Evolutionary conservation across 2,113 vertebrate genomes (phyloP), one percentile per base, ranked within the genome.

Genomic region (Peucedramus taeniatus): DNA sequence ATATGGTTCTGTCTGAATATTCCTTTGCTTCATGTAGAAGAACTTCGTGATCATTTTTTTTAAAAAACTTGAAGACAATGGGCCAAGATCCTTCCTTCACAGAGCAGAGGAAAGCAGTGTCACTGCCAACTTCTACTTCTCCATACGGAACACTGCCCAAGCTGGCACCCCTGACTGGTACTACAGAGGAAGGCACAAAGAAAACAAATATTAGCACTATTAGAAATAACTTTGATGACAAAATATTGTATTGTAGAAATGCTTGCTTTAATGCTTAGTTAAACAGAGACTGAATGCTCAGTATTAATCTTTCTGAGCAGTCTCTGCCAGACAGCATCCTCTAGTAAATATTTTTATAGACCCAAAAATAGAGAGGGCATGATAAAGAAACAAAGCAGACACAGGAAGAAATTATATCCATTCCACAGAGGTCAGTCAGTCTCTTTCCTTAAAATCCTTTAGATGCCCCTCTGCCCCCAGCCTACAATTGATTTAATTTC

Each of bases 31-130:
- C 66, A 68, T 44, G 70, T 0, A 97, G 8, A 35, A 89, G 89
- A 61, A 77, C 78, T 6, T 84, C 83, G 6, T 0, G 39, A 53
- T 97, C 93, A 54, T 79, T 84, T 91, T 94, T 96, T 90, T 63
- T 93, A 87, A 96, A 97, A 90, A 97, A 30, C 60, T 31, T 94
- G 82, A 97, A 97, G 42, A 39, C 59, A 57, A 97, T 96, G 70
- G 97, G 97, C 93, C 86, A 96, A 79, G 97, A 96, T 51, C 97
- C 97, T 61, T 93, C 96, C 10, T 35, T 12, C 60, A 97, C 96
- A 50, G 90, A 45, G 89, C 97, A 97, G n/a, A 93, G 63, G 71
- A 97, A 95, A 76, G 26, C 1, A 50, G 72, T 74, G 2, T 84
- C 86, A 24, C 78, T 77, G 68, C 97, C 97, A n/a, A 94, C 91